Percentiles rank a stretch among this genome's conserved stretches.
Conservation (phyloP, 2,888 invertebrate genomes). For the Bellardia bayeri region DNA sequence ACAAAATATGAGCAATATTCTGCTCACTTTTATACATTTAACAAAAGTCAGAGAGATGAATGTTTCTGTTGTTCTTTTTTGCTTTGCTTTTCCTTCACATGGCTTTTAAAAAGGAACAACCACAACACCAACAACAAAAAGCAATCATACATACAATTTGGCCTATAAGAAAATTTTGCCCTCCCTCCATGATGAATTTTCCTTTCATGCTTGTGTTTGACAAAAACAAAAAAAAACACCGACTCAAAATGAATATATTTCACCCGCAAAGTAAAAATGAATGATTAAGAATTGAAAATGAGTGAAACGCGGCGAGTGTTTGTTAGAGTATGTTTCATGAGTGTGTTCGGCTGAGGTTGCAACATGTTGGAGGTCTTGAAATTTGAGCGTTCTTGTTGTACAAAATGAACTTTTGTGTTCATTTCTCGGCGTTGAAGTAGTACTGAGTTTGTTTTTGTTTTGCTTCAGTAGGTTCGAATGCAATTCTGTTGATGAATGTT, state of each 20-base stretch:
- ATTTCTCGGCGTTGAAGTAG: slow-evolving; percentile 7
- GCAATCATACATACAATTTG: slow-evolving; percentile 67
- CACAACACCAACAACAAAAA: slow-evolving; percentile 44
- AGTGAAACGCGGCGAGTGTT: slow-evolving; percentile 30
- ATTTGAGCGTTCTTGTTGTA: slow-evolving; percentile 23
- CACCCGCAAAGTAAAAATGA: slow-evolving; percentile 62
- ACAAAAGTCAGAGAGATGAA: slow-evolving; percentile 57
- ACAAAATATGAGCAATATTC: slow-evolving; percentile 29
- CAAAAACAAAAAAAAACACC: slow-evolving; percentile 37
- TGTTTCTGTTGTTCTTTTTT: slow-evolving; percentile 36
- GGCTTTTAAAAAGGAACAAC: slow-evolving; percentile 19
- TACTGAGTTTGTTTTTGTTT: slow-evolving; percentile 20
- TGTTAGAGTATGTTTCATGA: slow-evolving; percentile 10
- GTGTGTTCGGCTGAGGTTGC: slow-evolving; percentile 22
- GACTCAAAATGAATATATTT: slow-evolving; percentile 72
- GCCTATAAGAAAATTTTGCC: slow-evolving; percentile 82
- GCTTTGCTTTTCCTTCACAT: slow-evolving; percentile 22
- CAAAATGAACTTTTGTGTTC: slow-evolving; percentile 14
- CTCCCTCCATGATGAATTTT: slow-evolving; percentile 82
- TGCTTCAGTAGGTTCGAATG: slow-evolving; percentile 45
- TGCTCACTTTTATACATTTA: slow-evolving; percentile 40
- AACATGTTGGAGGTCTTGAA: slow-evolving; percentile 50
- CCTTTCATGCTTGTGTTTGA: slow-evolving; percentile 65
- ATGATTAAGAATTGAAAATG: slow-evolving; percentile 48
- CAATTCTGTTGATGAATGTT: slow-evolving; percentile 59